Evolutionary conservation across 2,888 invertebrate species (phyloP), one percentile per base, ranked within the genome.

Genomic region (Drosophila prostipennis): DNA sequence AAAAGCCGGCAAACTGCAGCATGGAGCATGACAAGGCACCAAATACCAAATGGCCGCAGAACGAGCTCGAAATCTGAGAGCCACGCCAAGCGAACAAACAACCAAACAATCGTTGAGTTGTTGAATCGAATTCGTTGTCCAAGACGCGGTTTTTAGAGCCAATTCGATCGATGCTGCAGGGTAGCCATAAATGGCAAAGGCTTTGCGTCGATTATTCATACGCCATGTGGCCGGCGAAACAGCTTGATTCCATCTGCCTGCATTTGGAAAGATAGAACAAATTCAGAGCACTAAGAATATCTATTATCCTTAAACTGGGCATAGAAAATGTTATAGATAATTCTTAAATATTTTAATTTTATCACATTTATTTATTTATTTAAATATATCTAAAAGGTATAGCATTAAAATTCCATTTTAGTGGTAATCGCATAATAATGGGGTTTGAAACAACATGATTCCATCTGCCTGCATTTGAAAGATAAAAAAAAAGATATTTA

Each of bases 21-120:
- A 58, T 71, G 78, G 48, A 51, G 55, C 76, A 60, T 78, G 78
- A 80, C 80, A 57, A 49, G 61, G 80, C 77, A 79, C 72, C 71
- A 71, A 55, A 67, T 67, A 79, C 72, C 71, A 71, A 55, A 67
- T 67, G 67, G 56, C 37, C 37, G 32, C 65, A 42, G 45, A 54
- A 45, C 40, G 39, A 65, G 37, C 37, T 56, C 49, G 54, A 16
- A 52, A 40, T 52, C 53, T 19, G 32, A 63, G 26, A 26, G 36
- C 43, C 26, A 53, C 29, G 32, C 7, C 29, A 34, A 16, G 19
- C 36, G 14, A 34, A 65, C 13, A 40, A 32, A 37, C 43, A 34
- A 42, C 45, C 43, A 34, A 42, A 52, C 55, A 46, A 32, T 14
- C 32, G 19, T 19, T 19, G 19, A 65, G 13, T 46, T 26, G 37